These are phyloP conservation scores for Sicus ferrugineus DNA, from an alignment of 2,888 invertebrate genomes.

Conservation along the genomic window DNA sequence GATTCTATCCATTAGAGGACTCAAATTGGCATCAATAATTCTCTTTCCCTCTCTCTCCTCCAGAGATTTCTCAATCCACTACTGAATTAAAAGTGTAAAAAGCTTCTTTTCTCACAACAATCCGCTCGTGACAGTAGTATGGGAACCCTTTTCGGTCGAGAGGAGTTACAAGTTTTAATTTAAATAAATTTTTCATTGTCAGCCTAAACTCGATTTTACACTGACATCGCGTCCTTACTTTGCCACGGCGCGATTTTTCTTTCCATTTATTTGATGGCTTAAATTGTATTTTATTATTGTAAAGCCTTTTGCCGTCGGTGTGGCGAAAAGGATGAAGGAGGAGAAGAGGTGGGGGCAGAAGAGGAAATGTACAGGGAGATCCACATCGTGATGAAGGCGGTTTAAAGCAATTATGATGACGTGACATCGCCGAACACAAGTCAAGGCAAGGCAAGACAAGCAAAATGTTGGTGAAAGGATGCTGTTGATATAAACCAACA, in stretches of 20 bases:
- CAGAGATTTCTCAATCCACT: too few species aligned
- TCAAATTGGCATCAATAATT: too few species aligned
- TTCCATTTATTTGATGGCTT: not conserved
- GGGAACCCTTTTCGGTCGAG: not conserved
- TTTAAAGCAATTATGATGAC: constrained; percentile 48
- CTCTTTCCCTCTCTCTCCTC: too few species aligned
- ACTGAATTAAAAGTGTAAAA: too few species aligned
- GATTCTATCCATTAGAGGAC: too few species aligned
- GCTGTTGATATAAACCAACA: constrained; percentile 4
- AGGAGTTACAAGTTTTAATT: constrained; percentile 3
- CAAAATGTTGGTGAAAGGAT: constrained; percentile 20
- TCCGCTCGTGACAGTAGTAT: too few species aligned
- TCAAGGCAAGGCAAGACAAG: not conserved
- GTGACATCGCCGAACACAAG: constrained; percentile 43
- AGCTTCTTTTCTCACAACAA: too few species aligned
- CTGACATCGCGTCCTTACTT: not conserved
- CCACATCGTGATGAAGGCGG: constrained; percentile 26
- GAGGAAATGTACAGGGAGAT: not conserved
- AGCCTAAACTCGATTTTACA: constrained; percentile 17
- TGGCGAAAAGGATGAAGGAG: not conserved
- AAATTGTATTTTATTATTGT: not conserved
- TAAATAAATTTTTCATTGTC: constrained; percentile 33
- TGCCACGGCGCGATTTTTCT: not conserved
- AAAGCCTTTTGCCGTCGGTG: not conserved
- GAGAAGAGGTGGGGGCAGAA: not conserved